Conservation (phyloP, 2,888 invertebrate genomes). For the Stramonita haemastoma region DNA sequence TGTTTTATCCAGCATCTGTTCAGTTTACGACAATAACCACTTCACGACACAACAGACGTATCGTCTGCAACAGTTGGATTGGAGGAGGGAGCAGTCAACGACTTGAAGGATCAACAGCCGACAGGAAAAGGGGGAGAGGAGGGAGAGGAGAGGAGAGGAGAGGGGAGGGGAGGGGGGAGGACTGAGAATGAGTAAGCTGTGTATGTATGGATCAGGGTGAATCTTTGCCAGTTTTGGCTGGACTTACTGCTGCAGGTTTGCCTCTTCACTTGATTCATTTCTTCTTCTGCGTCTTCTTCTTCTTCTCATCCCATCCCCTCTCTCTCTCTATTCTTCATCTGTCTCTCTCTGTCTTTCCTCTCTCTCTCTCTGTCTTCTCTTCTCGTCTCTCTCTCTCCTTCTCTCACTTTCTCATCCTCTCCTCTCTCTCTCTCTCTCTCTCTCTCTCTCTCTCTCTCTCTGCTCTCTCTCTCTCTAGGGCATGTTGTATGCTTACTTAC, state of each 20-base stretch:
- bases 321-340: background rate
- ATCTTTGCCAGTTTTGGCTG: no score
- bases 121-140: background rate
- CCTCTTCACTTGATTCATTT: no score
- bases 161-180: background rate
- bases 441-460: background rate
- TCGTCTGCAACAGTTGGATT: background rate
- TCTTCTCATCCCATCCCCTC: no score
- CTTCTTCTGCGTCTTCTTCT: no score
- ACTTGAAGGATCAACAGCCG: background rate
- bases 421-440: background rate
- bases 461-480: background rate
- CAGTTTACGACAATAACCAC: background rate
- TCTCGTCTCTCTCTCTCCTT: background rate
- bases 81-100: background rate
- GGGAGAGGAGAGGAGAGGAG: background rate
- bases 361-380: background rate
- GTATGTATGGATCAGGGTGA: background rate
- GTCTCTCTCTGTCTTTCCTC: background rate
- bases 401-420: background rate
- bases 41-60: background rate
- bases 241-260: no score
- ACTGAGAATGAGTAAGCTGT: background rate
- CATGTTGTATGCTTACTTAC: no score
- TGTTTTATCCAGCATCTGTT: background rate